Evolutionary conservation across 1,140 invertebrate genomes (phyloP).

Genomic region (Sinella curviseta): DNA sequence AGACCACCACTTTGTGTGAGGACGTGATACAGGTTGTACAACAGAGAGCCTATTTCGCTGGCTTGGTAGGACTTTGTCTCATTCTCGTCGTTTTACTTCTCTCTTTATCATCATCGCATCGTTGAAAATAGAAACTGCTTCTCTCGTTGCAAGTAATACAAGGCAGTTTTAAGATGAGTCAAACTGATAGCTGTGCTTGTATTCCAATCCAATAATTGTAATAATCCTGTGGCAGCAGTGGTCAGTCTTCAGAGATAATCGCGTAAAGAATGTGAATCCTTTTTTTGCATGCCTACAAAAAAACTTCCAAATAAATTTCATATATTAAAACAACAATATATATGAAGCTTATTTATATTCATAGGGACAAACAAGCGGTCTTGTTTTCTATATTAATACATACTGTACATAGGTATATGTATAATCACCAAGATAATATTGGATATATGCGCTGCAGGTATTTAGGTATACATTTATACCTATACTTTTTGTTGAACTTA

Average conservation of each 20-base stretch:
- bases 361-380: neutral
- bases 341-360: neutral
- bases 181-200: neutral
- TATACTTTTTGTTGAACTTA: too few species aligned
- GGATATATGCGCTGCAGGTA: too few species aligned
- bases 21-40: too few species aligned
- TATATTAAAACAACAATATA: constrained; percentile 3
- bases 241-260: neutral
- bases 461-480: too few species aligned
- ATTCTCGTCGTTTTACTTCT: too few species aligned
- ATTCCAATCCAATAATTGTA: neutral
- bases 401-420: too few species aligned
- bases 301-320: neutral
- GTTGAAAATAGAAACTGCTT: neutral
- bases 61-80: too few species aligned
- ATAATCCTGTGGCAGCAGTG: neutral
- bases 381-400: too few species aligned
- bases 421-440: too few species aligned
- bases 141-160: neutral
- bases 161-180: neutral
- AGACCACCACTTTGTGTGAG: neutral
- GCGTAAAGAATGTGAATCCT: neutral
- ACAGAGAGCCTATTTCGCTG: too few species aligned
- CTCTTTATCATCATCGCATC: neutral
- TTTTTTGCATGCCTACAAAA: constrained; percentile 1